Evolutionary conservation across 2,797 vertebrate species (phyloP).

Genomic region (Delichon dasypus): DNA sequence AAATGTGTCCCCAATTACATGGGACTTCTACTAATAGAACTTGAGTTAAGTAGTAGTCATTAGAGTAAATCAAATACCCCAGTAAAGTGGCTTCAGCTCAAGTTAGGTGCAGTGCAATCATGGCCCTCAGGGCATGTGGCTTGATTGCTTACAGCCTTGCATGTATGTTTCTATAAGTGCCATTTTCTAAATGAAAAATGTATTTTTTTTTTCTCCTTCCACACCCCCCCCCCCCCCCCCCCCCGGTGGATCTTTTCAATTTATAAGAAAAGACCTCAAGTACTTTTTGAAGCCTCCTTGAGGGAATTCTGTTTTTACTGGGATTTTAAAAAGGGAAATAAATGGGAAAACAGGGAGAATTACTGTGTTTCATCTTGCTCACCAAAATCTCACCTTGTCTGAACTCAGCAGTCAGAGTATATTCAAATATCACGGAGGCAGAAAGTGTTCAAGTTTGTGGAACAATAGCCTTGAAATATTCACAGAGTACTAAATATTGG

Average conservation of each 20-base stretch:
- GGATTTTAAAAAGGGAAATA: neutral
- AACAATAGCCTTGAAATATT: slow-evolving; percentile 22
- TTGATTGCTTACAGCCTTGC: neutral
- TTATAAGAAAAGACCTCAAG: neutral
- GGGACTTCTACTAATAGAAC: neutral
- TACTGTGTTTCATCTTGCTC: neutral
- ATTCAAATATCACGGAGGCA: neutral
- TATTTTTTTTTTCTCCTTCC: neutral
- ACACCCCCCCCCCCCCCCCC: no score
- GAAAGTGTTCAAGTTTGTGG: neutral
- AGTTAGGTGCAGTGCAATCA: neutral
- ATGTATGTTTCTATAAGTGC: neutral
- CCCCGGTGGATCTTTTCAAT: neutral
- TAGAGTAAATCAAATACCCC: neutral
- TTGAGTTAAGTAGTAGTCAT: neutral
- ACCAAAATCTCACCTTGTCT: neutral
- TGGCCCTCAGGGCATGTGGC: neutral
- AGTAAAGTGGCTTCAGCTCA: neutral
- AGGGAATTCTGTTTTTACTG: neutral
- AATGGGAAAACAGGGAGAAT: neutral
- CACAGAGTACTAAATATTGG: slow-evolving; percentile 6
- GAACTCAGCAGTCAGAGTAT: neutral
- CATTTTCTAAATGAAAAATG: neutral
- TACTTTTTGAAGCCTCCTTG: neutral
- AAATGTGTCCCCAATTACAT: neutral